Conservation (phyloP, 2,888 invertebrate genomes). For the Apodemia arnacis region DNA sequence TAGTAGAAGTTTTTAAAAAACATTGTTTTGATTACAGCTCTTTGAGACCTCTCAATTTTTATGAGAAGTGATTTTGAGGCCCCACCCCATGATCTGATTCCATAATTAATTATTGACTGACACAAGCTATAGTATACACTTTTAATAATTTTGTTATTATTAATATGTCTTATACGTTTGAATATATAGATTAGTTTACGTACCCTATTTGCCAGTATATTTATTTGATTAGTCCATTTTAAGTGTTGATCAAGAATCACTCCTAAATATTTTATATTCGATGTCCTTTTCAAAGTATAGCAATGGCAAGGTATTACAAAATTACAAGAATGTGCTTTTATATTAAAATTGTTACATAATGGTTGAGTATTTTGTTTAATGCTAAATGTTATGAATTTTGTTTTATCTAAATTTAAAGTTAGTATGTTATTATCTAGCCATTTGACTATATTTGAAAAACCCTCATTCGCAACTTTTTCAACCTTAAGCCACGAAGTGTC, state of each 20-base stretch:
- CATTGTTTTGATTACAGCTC: background rate
- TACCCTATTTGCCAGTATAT: background rate
- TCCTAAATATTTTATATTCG: background rate
- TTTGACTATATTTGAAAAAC: background rate
- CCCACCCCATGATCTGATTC: background rate
- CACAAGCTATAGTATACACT: background rate
- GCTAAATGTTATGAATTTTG: background rate
- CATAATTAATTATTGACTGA: background rate
- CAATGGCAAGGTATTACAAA: background rate
- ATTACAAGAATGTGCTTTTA: background rate
- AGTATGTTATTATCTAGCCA: background rate
- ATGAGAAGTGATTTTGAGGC: background rate
- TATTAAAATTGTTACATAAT: background rate
- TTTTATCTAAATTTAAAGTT: background rate
- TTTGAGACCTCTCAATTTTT: background rate
- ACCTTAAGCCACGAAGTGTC: background rate
- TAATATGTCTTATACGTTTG: background rate
- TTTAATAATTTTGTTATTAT: background rate
- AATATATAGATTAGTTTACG: slow-evolving; percentile 2
- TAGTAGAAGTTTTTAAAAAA: background rate
- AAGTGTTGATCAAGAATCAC: background rate
- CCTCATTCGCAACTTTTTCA: background rate
- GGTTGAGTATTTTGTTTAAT: background rate
- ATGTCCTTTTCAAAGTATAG: background rate
- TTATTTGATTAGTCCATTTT: background rate